Evolutionary conservation across 2,113 vertebrate species (phyloP).

Genomic region (Bombycilla garrulus): DNA sequence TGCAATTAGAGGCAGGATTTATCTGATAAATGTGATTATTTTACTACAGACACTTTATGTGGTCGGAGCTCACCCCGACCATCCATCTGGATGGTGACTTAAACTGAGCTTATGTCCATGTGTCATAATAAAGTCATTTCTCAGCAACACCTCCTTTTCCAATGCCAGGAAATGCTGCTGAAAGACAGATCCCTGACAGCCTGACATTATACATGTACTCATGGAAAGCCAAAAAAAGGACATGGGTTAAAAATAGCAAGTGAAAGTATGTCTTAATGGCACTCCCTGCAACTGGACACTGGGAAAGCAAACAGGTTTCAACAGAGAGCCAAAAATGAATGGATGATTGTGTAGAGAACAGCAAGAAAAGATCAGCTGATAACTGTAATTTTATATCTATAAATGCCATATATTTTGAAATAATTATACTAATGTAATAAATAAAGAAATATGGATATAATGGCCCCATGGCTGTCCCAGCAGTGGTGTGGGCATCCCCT

Average conservation of each 20-base stretch:
- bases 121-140: not conserved
- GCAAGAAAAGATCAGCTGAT: not conserved
- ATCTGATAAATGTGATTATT: not conserved
- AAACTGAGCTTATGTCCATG: not conserved
- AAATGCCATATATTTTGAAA: not conserved
- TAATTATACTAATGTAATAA: not conserved
- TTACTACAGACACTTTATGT: not conserved
- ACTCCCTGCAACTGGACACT: not conserved
- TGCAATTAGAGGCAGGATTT: not conserved
- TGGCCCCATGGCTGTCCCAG: not conserved
- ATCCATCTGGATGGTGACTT: not conserved
- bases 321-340: not conserved
- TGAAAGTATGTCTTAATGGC: not conserved
- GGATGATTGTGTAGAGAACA: not conserved
- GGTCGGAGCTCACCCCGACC: rapidly evolving
- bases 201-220: not conserved
- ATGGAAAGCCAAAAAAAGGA: not conserved
- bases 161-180: not conserved
- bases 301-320: not conserved
- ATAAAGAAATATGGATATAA: not conserved
- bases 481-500: not conserved
- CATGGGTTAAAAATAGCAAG: not conserved
- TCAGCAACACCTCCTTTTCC: not conserved
- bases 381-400: not conserved
- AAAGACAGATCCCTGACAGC: not conserved